These are phyloP conservation scores for Saimiri boliviensis DNA, from an alignment of 2,113 vertebrate species.

Conservation along the genomic window DNA sequence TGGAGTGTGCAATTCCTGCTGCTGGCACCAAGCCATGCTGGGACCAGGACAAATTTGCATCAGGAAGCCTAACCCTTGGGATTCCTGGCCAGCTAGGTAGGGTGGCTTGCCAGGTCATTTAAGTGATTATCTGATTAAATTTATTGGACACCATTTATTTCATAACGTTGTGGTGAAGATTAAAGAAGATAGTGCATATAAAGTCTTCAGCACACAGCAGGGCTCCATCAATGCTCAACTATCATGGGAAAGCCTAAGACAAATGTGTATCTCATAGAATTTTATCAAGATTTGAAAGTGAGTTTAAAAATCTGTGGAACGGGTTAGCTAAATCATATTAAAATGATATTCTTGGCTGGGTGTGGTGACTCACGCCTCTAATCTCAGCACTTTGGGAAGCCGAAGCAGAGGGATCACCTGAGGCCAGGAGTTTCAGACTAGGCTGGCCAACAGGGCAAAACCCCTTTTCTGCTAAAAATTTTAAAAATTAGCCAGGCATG, in stretches of 20 bases:
- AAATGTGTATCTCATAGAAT: neutral
- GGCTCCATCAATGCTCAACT: neutral
- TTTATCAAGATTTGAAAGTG: constrained; percentile 1
- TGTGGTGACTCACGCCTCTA: too few species aligned
- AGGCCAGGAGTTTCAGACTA: too few species aligned
- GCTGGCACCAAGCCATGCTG: neutral
- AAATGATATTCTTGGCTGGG: neutral
- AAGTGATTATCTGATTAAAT: neutral
- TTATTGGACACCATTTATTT: neutral
- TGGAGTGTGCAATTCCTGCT: neutral
- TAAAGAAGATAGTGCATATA: neutral
- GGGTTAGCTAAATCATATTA: neutral
- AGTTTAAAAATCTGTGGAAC: neutral
- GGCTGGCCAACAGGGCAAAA: too few species aligned
- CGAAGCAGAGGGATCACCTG: too few species aligned
- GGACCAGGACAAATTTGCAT: neutral
- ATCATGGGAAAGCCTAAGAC: neutral
- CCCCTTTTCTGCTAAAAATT: too few species aligned
- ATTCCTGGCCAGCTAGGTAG: neutral
- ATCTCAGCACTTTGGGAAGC: too few species aligned
- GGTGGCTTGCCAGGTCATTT: neutral
- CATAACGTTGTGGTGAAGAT: neutral
- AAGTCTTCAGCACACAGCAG: neutral
- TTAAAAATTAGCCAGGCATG: too few species aligned
- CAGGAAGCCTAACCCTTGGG: neutral